A percentile compares a stretch with the other conserved stretches of the same genome.
Evolutionary conservation across 2,888 invertebrate genomes (phyloP).

Genomic region (Apodemia duryi): DNA sequence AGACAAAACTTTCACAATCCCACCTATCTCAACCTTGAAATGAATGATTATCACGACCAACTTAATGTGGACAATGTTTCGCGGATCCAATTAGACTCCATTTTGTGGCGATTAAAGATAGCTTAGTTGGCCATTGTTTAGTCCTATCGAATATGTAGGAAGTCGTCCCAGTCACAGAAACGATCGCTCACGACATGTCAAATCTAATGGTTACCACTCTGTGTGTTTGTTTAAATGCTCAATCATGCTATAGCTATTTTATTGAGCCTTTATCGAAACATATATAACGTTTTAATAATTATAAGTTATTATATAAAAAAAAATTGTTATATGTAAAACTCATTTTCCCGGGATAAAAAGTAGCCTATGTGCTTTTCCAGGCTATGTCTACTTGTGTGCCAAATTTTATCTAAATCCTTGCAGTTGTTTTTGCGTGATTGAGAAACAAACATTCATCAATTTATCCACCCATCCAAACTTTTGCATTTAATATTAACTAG

Average conservation of each 20-base stretch:
- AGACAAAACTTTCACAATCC: conserved; percentile 37
- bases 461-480: no score
- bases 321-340: no score
- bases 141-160: conserved; percentile 56
- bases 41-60: conserved; percentile 44
- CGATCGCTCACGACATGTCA: conserved; percentile 73
- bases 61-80: conserved; percentile 43
- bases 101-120: conserved; percentile 73
- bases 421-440: no score
- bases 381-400: no score
- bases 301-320: no score
- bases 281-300: not conserved
- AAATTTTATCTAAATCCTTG: no score
- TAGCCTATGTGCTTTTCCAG: no score
- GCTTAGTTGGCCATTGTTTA: conserved; percentile 63
- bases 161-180: conserved; percentile 45
- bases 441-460: no score
- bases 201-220: conserved; percentile 60
- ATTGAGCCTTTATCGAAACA: conserved; percentile 48
- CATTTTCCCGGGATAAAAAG: no score
- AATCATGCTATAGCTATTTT: conserved; percentile 61
- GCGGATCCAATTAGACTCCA: conserved; percentile 73
- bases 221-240: conserved; percentile 50
- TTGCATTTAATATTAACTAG: no score
- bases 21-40: conserved; percentile 41